Conservation (phyloP, 23 tunicate species). For the Halocynthia aurantium region DNA sequence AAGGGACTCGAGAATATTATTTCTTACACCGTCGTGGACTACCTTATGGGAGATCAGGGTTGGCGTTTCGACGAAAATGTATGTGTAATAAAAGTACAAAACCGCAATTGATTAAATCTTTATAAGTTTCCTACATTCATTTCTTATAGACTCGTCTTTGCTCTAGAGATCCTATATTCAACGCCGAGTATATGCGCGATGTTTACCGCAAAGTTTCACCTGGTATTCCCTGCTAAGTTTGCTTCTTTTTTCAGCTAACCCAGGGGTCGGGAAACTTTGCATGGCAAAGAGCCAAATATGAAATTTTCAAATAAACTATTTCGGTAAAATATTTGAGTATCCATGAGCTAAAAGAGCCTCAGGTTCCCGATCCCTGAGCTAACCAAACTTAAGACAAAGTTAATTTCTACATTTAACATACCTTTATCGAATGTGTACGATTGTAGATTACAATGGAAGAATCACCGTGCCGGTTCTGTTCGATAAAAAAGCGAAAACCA, state of each 20-base stretch:
- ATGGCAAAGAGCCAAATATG: too few relatives aligned
- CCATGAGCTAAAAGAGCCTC: not conserved
- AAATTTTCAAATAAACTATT: not conserved
- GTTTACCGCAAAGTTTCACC: slow-evolving; percentile 55
- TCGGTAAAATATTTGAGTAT: not conserved
- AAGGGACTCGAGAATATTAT: slow-evolving; percentile 78
- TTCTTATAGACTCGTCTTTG: too few relatives aligned
- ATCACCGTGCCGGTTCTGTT: slow-evolving; percentile 84
- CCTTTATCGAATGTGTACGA: too few relatives aligned
- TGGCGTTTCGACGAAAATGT: slow-evolving; percentile 82
- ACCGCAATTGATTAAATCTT: too few relatives aligned
- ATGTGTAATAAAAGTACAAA: not conserved
- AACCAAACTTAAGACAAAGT: too few relatives aligned
- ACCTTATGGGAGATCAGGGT: slow-evolving; percentile 62
- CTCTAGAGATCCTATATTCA: slow-evolving; percentile 36
- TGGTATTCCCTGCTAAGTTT: too few relatives aligned
- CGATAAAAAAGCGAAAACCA: slow-evolving; percentile 61
- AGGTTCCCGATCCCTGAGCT: too few relatives aligned
- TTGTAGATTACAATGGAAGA: slow-evolving; percentile 52
- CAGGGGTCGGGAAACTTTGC: too few relatives aligned
- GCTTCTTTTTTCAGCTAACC: too few relatives aligned
- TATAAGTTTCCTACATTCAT: too few relatives aligned
- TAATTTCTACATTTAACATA: not conserved
- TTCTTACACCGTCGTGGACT: slow-evolving; percentile 73
- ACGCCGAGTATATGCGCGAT: slow-evolving; percentile 52